These are phyloP conservation scores for Lerista edwardsae DNA, from an alignment of 2,797 vertebrate genomes.

Conservation along the genomic window DNA sequence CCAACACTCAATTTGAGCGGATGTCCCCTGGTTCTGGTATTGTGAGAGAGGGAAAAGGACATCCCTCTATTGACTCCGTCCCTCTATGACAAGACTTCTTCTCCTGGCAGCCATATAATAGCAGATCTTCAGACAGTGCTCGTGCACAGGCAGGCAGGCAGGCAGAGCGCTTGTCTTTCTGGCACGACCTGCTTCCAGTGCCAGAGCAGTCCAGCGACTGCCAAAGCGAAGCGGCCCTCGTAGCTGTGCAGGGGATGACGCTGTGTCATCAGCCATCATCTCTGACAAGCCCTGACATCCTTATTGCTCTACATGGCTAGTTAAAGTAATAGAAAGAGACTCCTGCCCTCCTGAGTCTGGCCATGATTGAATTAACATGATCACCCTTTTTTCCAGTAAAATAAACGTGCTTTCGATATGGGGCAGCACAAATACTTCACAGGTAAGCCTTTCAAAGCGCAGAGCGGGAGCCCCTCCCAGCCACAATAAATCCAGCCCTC, in stretches of 20 bases:
- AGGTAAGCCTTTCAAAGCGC: neutral
- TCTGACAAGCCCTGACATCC: conserved; percentile 46
- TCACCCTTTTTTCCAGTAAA: conserved; percentile 47
- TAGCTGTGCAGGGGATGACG: neutral
- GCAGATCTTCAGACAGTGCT: rapidly evolving
- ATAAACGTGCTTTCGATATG: conserved; percentile 23
- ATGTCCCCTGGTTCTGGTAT: too few species aligned
- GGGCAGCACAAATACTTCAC: neutral
- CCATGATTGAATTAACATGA: conserved; percentile 40
- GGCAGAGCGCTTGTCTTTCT: too few species aligned
- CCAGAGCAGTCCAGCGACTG: rapidly evolving
- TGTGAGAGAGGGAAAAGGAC: too few species aligned
- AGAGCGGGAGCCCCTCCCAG: neutral
- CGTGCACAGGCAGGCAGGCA: rapidly evolving
- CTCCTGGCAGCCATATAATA: neutral
- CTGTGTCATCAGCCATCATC: conserved; percentile 42
- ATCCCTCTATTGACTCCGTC: too few species aligned
- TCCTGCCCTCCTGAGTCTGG: conserved; percentile 33
- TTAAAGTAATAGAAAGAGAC: conserved; percentile 54
- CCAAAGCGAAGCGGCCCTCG: neutral
- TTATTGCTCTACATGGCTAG: conserved; percentile 43
- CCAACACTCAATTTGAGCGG: too few species aligned
- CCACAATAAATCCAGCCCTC: neutral
- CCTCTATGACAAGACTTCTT: too few species aligned
- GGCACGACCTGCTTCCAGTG: rapidly evolving